Evolutionary conservation across 2,797 vertebrate genomes (phyloP), one percentile per base, ranked within the genome.

Genomic region (Fratercula arctica): DNA sequence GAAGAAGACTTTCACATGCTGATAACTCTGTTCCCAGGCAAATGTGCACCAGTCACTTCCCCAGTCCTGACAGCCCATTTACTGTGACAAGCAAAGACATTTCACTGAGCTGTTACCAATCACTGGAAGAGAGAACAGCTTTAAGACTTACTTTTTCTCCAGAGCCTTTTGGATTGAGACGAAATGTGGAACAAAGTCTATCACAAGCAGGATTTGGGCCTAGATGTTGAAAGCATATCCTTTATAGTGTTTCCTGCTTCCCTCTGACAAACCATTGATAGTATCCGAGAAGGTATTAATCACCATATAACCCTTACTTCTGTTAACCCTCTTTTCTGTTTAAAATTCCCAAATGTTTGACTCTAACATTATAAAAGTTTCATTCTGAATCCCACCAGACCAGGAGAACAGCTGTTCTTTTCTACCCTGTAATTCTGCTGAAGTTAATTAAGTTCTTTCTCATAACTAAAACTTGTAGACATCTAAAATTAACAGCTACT

Each of bases 401-500:
- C 29, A 91, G 43, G 28, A 94, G 88, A 97, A 83, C 76, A 93
- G 92, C 88, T 95, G 87, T 72, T 97, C 85, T 95, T 72, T 92
- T 95, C 50, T 54, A 33, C 56, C 70, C 19, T 73, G 56, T 82
- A 96, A 81, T 94, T 79, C 85, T 89, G 87, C 29, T 80, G 43
- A 93, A 96, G 81, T 90, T 97, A 96, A 96, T 94, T 96, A 95
- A 90, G 90, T 95, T 90, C 59, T 93, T 96, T 92, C 80, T 93
- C 80, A 60, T 96, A 97, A 97, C 78, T 92, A 94, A 97, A 96
- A 95, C 74, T 90, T 89, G 70, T 48, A 97, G 94, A 90, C 90
- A 64, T 80, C 74, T 96, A 95, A 97, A 97, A 94, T 95, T 95
- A 97, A 95, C 74, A 95, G 80, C 91, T 94, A 89, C 26, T 95